These are phyloP conservation scores for Isurus oxyrinchus DNA, from an alignment of 2,113 vertebrate species.

Conservation along the genomic window DNA sequence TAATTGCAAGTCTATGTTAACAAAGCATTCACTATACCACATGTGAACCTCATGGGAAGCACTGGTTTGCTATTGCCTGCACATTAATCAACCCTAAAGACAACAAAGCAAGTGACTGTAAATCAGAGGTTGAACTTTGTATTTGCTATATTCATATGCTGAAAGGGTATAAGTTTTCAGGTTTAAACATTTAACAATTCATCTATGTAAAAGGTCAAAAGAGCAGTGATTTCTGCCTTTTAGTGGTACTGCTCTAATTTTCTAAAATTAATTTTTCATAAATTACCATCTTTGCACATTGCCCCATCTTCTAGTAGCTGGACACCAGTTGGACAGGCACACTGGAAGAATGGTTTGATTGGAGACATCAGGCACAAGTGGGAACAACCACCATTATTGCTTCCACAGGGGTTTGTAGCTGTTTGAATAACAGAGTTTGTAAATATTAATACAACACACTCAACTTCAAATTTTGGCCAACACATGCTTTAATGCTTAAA, in stretches of 20 bases:
- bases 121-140: background rate
- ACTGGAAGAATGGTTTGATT: constrained; percentile 72
- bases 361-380: constrained; percentile 95
- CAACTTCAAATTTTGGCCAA: background rate
- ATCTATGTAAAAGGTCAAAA: background rate
- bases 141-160: background rate
- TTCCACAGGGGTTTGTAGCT: constrained; percentile 71
- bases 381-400: constrained; percentile 85
- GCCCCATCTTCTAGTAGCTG: constrained; percentile 78
- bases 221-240: background rate
- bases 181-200: background rate
- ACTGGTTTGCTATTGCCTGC: background rate
- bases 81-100: background rate
- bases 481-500: background rate
- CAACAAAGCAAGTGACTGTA: background rate
- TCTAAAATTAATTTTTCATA: background rate
- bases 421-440: constrained; percentile 46
- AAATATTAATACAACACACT: background rate
- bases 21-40: background rate
- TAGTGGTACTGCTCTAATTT: background rate
- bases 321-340: constrained; percentile 91
- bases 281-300: constrained; percentile 87
- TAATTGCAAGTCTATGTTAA: background rate
- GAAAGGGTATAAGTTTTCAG: background rate
- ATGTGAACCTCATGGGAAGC: background rate